Conservation (phyloP, 2,888 invertebrate species). For the Nomada fucata region DNA sequence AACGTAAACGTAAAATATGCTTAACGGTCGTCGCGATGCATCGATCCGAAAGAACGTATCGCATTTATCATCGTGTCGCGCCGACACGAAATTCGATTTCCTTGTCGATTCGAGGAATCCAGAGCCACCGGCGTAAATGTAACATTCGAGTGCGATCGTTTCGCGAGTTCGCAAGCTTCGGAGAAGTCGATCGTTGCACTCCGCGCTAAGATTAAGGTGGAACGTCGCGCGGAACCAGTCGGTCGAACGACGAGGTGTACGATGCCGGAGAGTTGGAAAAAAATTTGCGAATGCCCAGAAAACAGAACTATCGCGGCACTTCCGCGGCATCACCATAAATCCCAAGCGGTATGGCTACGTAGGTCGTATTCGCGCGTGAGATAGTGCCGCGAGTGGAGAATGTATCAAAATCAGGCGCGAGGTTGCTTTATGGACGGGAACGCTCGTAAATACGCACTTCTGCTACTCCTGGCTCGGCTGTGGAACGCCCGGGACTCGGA, state of each 20-base stretch:
- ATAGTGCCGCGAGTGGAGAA: slow-evolving; percentile 83
- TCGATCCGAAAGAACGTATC: too few species aligned
- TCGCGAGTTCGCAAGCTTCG: not conserved
- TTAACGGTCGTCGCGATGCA: too few species aligned
- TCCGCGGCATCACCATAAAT: slow-evolving; percentile 82
- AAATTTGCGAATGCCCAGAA: slow-evolving; percentile 55
- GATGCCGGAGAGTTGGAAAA: not conserved
- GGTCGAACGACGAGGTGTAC: not conserved
- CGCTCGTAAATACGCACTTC: slow-evolving; percentile 85
- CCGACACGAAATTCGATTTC: too few species aligned
- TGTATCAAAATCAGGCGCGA: slow-evolving; percentile 85
- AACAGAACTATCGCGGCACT: slow-evolving; percentile 74
- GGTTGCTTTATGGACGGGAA: slow-evolving; percentile 84
- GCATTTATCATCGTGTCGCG: too few species aligned
- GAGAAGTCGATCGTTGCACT: not conserved
- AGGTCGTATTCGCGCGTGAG: slow-evolving; percentile 84
- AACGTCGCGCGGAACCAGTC: not conserved
- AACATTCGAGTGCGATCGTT: too few species aligned
- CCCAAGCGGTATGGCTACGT: slow-evolving; percentile 81
- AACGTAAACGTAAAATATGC: too few species aligned
- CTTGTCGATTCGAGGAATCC: too few species aligned
- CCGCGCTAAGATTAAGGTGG: not conserved
- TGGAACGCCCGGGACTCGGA: slow-evolving; percentile 74
- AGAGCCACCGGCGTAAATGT: too few species aligned
- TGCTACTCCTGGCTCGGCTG: slow-evolving; percentile 78